A percentile compares a stretch with the other conserved stretches of the same genome.
Conservation (phyloP, 2,113 vertebrate genomes). For the Saguinus imperator region DNA sequence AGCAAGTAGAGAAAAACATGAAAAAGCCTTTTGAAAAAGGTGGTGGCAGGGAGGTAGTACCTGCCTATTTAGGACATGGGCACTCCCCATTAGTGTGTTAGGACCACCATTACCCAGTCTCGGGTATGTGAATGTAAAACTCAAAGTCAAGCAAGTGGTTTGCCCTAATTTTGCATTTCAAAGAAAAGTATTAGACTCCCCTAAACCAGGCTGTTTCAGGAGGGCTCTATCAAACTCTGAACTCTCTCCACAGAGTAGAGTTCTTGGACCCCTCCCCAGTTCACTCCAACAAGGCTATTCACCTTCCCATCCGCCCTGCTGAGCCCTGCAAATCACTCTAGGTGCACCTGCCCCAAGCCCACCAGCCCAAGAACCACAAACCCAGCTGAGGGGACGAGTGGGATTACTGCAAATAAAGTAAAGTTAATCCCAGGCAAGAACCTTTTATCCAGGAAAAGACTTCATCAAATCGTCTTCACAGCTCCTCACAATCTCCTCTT, state of each 20-base stretch:
- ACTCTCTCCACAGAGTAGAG: background rate
- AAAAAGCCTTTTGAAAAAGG: background rate
- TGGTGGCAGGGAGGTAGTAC: fast-evolving
- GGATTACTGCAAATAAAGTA: conserved; percentile 9
- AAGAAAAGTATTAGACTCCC: background rate
- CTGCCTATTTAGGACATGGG: background rate
- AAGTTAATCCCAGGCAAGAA: conserved; percentile 59
- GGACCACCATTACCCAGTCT: no score
- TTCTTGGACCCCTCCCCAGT: background rate
- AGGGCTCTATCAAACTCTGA: background rate
- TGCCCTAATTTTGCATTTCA: background rate
- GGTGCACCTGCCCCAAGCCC: conserved; percentile 30
- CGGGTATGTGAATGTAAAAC: background rate
- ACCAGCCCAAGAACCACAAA: background rate
- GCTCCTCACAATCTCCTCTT: conserved; percentile 45
- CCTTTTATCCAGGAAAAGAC: conserved; percentile 58
- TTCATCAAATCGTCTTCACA: background rate
- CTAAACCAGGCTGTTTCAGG: no score
- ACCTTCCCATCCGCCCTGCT: background rate
- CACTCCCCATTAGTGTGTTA: fast-evolving
- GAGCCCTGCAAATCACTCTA: background rate
- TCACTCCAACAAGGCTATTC: fast-evolving
- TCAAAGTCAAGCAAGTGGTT: background rate
- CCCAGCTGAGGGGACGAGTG: background rate
- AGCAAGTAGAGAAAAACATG: background rate